Conservation (phyloP, 1,140 invertebrate genomes). For the Contarinia nasturtii region DNA sequence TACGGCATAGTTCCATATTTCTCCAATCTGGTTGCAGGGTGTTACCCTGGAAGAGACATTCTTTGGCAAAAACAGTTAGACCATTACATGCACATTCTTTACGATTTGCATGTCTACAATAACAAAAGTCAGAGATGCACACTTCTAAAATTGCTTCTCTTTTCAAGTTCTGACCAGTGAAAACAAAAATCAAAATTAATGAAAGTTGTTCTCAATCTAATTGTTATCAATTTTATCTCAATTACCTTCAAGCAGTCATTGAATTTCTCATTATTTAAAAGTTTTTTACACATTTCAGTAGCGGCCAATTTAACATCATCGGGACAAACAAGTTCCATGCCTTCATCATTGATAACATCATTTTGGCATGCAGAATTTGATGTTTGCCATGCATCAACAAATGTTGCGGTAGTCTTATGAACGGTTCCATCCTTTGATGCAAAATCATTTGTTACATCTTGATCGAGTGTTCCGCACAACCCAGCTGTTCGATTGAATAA, state of each 20-base stretch:
- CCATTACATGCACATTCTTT: constrained; percentile 54
- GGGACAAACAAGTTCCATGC: constrained; percentile 14
- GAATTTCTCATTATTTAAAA: constrained; percentile 42
- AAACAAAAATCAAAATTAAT: too few species aligned
- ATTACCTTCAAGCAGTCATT: constrained; percentile 37
- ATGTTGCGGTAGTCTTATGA: constrained; percentile 18
- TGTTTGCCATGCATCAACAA: constrained; percentile 38
- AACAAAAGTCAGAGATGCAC: constrained; percentile 60
- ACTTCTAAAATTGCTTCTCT: constrained; percentile 33
- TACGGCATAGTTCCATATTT: constrained; percentile 51
- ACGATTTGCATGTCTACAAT: constrained; percentile 30
- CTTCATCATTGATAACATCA: background rate
- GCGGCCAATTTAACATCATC: constrained; percentile 27
- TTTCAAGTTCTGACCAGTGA: constrained; percentile 29
- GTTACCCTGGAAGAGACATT: constrained; percentile 46
- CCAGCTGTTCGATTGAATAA: constrained; percentile 63
- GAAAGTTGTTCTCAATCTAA: too few species aligned
- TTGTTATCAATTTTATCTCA: too few species aligned
- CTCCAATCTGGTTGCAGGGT: constrained; percentile 47
- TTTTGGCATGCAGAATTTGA: constrained; percentile 6
- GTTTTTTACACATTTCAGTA: constrained; percentile 34
- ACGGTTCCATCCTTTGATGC: constrained; percentile 31
- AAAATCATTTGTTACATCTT: constrained; percentile 47
- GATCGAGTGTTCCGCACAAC: constrained; percentile 61
- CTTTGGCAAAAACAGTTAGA: constrained; percentile 53